Percentiles rank a stretch among this genome's conserved stretches.
phyloP scores from a whole-genome alignment of 1,140 invertebrate genomes.

The Nixonia krombeini region DNA sequence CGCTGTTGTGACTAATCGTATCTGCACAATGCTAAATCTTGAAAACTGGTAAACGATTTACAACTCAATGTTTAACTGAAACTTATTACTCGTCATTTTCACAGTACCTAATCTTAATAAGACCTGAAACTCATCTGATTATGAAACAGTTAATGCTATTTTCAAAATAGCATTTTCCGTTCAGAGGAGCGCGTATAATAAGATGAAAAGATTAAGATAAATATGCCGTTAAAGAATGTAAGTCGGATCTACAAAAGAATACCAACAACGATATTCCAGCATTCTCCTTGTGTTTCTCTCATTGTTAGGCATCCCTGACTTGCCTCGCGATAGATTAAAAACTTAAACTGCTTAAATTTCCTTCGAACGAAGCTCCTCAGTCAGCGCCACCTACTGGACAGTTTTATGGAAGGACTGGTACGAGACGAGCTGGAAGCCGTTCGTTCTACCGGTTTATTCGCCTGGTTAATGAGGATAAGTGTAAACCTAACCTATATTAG shows the following conservation, averaged over 20 bases:
- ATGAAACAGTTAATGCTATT: background rate
- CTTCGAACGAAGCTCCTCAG: constrained; percentile 15
- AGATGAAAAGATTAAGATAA: background rate
- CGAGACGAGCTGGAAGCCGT: constrained; percentile 51
- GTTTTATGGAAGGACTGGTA: constrained; percentile 19
- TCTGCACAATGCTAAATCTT: too few species aligned
- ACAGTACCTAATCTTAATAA: too few species aligned
- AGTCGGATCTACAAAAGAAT: background rate
- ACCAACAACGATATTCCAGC: background rate
- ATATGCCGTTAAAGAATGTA: background rate
- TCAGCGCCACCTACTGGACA: constrained; percentile 32
- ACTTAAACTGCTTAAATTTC: too few species aligned
- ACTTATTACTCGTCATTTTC: too few species aligned
- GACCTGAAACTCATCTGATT: too few species aligned
- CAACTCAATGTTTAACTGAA: too few species aligned
- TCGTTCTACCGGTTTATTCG: constrained; percentile 45
- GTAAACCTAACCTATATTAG: constrained; percentile 58
- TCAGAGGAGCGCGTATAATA: background rate
- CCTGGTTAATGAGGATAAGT: constrained; percentile 62
- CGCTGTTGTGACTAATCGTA: too few species aligned
- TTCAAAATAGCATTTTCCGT: background rate
- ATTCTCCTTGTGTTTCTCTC: background rate
- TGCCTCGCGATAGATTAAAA: constrained; percentile 8
- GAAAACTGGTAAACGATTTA: too few species aligned
- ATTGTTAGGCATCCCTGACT: background rate